Evolutionary conservation across 2,888 invertebrate species (phyloP).

Genomic region (Oligia fasciuncula): DNA sequence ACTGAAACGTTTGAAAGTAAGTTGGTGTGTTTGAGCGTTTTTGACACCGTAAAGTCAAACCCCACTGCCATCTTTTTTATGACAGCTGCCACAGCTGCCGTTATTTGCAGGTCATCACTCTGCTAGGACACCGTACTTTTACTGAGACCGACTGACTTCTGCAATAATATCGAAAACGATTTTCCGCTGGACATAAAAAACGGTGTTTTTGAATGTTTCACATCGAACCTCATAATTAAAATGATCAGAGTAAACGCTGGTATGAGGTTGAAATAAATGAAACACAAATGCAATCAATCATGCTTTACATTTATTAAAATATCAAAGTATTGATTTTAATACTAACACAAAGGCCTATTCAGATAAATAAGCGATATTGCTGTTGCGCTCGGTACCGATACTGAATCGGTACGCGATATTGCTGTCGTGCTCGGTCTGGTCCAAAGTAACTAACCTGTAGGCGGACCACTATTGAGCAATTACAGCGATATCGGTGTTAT

Average conservation of each 20-base stretch:
- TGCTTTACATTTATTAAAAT: constrained; percentile 27
- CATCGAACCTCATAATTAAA: background rate
- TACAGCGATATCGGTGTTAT: too few species aligned
- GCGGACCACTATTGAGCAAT: too few species aligned
- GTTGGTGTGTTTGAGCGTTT: background rate
- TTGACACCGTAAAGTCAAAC: too few species aligned
- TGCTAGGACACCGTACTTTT: background rate
- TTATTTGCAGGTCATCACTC: too few species aligned
- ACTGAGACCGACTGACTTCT: too few species aligned
- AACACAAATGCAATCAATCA: constrained; percentile 5
- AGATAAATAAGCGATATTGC: too few species aligned
- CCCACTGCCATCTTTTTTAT: background rate
- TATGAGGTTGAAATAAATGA: background rate
- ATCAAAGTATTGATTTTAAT: background rate
- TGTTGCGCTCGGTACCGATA: too few species aligned
- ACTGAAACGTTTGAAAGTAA: too few species aligned
- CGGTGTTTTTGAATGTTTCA: background rate
- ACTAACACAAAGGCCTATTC: background rate
- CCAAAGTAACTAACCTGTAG: too few species aligned
- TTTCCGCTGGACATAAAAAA: background rate
- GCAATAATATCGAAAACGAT: background rate
- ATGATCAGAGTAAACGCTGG: background rate
- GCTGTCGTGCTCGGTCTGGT: too few species aligned
- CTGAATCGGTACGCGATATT: too few species aligned
- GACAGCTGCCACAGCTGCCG: too few species aligned